phyloP scores from a whole-genome alignment of 2,888 invertebrate genomes.

The Drosophila maculinotata region DNA sequence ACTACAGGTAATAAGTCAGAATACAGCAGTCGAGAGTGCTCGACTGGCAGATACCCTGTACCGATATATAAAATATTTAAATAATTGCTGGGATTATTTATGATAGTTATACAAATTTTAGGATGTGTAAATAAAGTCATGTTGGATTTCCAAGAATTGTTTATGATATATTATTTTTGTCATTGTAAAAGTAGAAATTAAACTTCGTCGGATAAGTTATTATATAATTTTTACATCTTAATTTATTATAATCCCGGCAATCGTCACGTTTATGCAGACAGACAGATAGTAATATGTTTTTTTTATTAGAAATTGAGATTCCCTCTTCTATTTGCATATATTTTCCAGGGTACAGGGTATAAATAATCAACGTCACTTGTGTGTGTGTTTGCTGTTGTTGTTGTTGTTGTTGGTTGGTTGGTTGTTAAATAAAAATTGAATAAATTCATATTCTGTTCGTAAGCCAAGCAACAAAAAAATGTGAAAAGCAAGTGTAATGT shows the following conservation, averaged over 20 bases:
- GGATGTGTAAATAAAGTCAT: no score
- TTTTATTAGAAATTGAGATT: no score
- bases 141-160: no score
- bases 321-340: no score
- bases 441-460: constrained; percentile 55
- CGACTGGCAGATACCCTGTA: constrained; percentile 54
- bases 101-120: no score
- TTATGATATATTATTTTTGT: no score
- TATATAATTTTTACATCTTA: no score
- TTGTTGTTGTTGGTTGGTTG: constrained; percentile 31
- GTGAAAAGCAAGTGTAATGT: constrained; percentile 65
- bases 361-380: constrained; percentile 46
- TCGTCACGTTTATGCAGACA: no score
- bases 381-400: constrained; percentile 33
- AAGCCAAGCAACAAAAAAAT: constrained; percentile 71
- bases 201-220: no score
- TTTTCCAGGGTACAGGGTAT: constrained; percentile 50
- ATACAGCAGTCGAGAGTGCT: constrained; percentile 36
- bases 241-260: no score
- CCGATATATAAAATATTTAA: constrained; percentile 10
- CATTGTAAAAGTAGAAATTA: no score
- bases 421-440: constrained; percentile 54
- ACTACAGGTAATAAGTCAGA: constrained; percentile 30
- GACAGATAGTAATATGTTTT: no score
- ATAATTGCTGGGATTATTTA: background rate